These are phyloP conservation scores for Scomber scombrus DNA, from an alignment of 2,113 vertebrate species.

Conservation along the genomic window DNA sequence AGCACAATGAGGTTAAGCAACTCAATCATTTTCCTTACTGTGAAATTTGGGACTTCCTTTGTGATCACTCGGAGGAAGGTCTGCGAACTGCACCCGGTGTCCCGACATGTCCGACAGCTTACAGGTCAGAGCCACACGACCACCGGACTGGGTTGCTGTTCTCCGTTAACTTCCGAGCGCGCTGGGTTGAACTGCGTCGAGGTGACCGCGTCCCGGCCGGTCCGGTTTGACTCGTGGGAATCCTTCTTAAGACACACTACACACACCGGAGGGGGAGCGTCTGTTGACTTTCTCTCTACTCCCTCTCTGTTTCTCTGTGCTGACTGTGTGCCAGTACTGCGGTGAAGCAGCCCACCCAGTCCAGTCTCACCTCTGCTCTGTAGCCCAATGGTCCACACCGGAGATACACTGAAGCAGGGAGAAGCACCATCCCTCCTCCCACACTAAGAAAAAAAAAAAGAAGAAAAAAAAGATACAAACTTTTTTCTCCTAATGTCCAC, in stretches of 20 bases:
- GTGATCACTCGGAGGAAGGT: constrained; percentile 79
- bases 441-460: constrained; percentile 20
- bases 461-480: not conserved
- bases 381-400: not conserved
- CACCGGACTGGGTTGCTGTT: not conserved
- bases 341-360: constrained; percentile 46
- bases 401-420: constrained; percentile 7
- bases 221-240: constrained; percentile 30
- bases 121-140: constrained; percentile 42
- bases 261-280: not conserved
- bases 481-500: constrained; percentile 21
- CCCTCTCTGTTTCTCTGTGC: constrained; percentile 17
- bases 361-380: constrained; percentile 45
- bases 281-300: constrained; percentile 43
- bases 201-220: constrained; percentile 14
- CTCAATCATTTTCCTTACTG: constrained; percentile 76
- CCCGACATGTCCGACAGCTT: constrained; percentile 80
- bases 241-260: constrained; percentile 1
- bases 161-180: constrained; percentile 58
- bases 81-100: constrained; percentile 87
- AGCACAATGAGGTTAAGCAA: not conserved
- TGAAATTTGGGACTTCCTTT: constrained; percentile 77
- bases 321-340: constrained; percentile 72
- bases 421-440: constrained; percentile 11
- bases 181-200: not conserved